These are phyloP conservation scores for Pterocles burchelli DNA, from an alignment of 2,113 vertebrate species.

Conservation along the genomic window DNA sequence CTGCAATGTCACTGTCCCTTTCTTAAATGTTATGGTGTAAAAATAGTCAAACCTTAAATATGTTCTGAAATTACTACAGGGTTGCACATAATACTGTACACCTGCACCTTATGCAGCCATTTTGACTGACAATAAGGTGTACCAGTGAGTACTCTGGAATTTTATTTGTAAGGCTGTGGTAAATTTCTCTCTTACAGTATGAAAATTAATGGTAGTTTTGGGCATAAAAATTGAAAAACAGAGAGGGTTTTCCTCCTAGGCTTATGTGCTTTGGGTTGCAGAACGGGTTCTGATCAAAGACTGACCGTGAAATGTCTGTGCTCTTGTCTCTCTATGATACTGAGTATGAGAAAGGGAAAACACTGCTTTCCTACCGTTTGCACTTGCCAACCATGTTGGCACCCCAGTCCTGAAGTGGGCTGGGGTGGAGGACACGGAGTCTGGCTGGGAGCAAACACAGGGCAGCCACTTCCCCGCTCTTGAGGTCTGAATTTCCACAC, in stretches of 20 bases:
- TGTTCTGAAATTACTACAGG: background rate
- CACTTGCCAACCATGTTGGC: accelerated
- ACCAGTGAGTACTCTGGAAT: background rate
- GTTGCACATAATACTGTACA: background rate
- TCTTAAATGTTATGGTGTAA: background rate
- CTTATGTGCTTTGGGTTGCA: background rate
- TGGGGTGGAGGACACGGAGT: too few species aligned
- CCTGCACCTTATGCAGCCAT: background rate
- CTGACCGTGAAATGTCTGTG: background rate
- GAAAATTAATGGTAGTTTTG: background rate
- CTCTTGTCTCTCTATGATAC: accelerated
- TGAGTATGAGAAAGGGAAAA: background rate
- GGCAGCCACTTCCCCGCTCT: background rate
- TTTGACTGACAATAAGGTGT: background rate
- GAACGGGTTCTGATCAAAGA: background rate
- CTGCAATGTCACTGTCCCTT: background rate
- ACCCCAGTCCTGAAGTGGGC: background rate
- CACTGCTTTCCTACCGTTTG: background rate
- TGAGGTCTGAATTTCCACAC: background rate
- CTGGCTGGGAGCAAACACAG: background rate
- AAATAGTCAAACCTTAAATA: background rate
- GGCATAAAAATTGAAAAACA: background rate
- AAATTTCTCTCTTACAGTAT: background rate
- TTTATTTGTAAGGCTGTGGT: background rate
- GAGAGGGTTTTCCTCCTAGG: background rate